Percentiles rank a stretch among this genome's conserved stretches.
Conservation (phyloP, 2,888 invertebrate genomes). For the Microctonus hyperodae region DNA sequence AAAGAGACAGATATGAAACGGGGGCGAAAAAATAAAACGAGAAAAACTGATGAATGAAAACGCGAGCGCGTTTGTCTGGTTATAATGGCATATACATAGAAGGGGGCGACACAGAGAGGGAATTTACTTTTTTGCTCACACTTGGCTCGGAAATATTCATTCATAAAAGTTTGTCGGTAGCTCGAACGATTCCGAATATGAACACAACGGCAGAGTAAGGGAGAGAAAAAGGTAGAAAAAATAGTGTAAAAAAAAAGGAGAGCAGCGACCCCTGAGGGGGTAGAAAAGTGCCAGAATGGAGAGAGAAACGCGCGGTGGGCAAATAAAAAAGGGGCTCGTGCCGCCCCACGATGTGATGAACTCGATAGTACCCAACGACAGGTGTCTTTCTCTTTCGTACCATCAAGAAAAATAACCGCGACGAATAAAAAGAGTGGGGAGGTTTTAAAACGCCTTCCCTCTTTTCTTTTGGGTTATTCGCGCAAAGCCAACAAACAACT, state of each 20-base stretch:
- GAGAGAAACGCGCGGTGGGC: constrained; percentile 30
- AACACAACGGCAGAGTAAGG: constrained; percentile 10
- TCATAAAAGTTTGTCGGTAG: constrained; percentile 58
- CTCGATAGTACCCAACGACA: constrained; percentile 30
- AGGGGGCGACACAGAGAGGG: constrained; percentile 22
- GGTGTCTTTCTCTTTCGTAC: constrained; percentile 18
- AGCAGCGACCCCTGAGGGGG: constrained; percentile 30
- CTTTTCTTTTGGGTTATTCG: constrained; percentile 12
- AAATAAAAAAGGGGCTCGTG: constrained; percentile 6
- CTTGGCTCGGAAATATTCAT: constrained; percentile 58
- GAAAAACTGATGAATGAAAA: constrained; percentile 30
- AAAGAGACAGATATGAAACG: constrained; percentile 7
- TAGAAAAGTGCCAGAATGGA: constrained; percentile 28
- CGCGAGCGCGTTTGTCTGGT: constrained; percentile 20
- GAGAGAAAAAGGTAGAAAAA: constrained; percentile 15
- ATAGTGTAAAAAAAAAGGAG: constrained; percentile 30
- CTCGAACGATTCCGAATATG: constrained; percentile 37
- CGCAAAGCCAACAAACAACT: constrained; percentile 7
- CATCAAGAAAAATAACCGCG: constrained; percentile 9
- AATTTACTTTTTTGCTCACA: constrained; percentile 38
- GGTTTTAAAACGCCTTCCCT: not conserved
- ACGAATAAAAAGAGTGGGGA: not conserved
- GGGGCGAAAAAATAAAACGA: not conserved
- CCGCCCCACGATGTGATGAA: constrained; percentile 9
- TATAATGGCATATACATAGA: constrained; percentile 24